A percentile compares a stretch with the other conserved stretches of the same genome.
phyloP scores from a whole-genome alignment of 2,797 vertebrate genomes.

The Florisuga fusca region DNA sequence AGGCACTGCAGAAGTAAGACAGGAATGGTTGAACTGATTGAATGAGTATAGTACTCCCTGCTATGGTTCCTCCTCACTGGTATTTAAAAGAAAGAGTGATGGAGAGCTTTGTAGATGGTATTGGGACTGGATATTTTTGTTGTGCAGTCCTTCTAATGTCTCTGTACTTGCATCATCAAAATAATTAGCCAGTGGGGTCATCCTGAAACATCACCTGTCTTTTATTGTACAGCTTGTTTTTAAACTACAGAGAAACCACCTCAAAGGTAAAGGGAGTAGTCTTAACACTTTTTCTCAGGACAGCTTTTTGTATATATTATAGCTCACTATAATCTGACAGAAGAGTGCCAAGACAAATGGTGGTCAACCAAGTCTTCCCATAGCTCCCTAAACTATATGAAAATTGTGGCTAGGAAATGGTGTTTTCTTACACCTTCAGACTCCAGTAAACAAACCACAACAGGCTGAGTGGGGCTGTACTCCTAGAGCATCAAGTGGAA shows the following conservation, averaged over 20 bases:
- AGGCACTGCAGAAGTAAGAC: neutral
- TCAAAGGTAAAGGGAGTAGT: neutral
- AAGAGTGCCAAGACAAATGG: neutral
- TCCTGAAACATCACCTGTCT: neutral
- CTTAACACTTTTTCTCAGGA: neutral
- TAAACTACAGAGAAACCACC: neutral
- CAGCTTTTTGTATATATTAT: neutral
- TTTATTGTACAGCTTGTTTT: neutral
- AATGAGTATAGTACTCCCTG: neutral
- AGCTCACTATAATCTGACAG: neutral
- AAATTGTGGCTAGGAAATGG: neutral
- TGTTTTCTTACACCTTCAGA: neutral
- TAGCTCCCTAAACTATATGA: neutral
- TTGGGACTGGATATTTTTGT: constrained; percentile 1
- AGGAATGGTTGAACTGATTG: constrained; percentile 30
- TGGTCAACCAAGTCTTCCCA: neutral
- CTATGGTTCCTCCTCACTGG: neutral
- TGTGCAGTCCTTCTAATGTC: neutral
- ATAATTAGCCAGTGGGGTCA: neutral
- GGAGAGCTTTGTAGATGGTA: neutral
- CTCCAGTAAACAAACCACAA: neutral
- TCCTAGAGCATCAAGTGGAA: neutral
- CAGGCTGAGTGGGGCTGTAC: neutral
- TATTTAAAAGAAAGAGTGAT: constrained; percentile 23
- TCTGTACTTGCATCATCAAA: neutral